Base-by-base conservation (phyloP, 2,797 vertebrate species). In the Enteromius radiatus region DNA sequence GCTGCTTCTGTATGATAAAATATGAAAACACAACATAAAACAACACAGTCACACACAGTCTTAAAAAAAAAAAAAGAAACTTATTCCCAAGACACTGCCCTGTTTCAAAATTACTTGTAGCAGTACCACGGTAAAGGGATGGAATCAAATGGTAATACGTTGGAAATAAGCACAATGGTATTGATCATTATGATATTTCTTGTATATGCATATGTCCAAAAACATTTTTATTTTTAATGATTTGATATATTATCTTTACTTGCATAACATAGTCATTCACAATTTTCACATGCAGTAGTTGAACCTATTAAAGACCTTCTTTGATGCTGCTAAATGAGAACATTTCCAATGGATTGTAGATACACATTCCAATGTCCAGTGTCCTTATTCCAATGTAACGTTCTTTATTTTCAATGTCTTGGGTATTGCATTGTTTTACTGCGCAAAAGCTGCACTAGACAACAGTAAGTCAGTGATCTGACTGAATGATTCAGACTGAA, bases 1-100 rank as follows among this genome's bases (percentile, higher is more conserved):
- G 61, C 23, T 47, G 15, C 45, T 49, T 17, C 33, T 56, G 68
- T 70, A 71, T 59, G 38, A 5, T 49, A 23, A 54, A 49, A 21
- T 11, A 3, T 7, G 2, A 74, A 28, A 28, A n/a, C 54, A 67
- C 38, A 54, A 61, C 12, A 65, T 9, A 69, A 78, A 71, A 41
- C n/a, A 61, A 68, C 7, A 59, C 89, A 89, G 90, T 90, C 91
- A 92, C 87, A 88, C 88, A 91, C 84, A 78, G 14, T 88, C 90
- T 88, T 45, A 47, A 15, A 47, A 41, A 15, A 15, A 14, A 45
- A 45, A 26, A 45, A 45, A 45, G 17, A 45, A 14, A 8, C 3
- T 15, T 17, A 26, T 15, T 43, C 3, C 23, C n/a, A 28, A 45
- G 2, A 21, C 69, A 71, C 15, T 31, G 2, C 43, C 26, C 15